Percentiles rank a stretch among this genome's conserved stretches.
Conservation (phyloP, 2,888 invertebrate genomes). For the Scaptomyza tumidula region DNA sequence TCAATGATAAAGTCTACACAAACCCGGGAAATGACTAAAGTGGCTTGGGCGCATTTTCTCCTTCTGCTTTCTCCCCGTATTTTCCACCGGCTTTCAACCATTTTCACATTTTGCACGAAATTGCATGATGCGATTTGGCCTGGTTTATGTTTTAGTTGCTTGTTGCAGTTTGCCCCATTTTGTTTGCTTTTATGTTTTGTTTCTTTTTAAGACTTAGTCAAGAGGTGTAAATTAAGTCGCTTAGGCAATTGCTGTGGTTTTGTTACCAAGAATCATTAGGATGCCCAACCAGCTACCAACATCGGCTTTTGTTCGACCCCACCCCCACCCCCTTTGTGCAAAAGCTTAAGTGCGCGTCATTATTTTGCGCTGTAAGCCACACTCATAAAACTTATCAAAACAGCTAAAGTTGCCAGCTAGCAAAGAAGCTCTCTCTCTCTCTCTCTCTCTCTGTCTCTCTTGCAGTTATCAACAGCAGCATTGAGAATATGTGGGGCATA, state of each 20-base stretch:
- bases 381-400: slow-evolving; percentile 69
- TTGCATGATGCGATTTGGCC: slow-evolving; percentile 58
- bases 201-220: slow-evolving; percentile 57
- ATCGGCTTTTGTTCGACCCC: slow-evolving; percentile 29
- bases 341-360: slow-evolving; percentile 74
- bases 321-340: slow-evolving; percentile 15
- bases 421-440: background rate
- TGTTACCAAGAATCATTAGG: slow-evolving; percentile 17
- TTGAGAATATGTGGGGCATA: background rate
- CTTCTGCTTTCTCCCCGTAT: background rate
- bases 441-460: background rate
- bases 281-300: slow-evolving; percentile 23
- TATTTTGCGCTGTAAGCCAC: slow-evolving; percentile 63
- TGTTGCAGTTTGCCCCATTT: slow-evolving; percentile 26
- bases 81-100: background rate
- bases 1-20: slow-evolving; percentile 78
- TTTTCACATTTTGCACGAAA: slow-evolving; percentile 1
- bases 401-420: too few species aligned
- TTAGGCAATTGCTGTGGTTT: slow-evolving; percentile 58
- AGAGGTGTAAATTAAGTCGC: slow-evolving; percentile 78
- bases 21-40: slow-evolving; percentile 77
- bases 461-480: background rate
- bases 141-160: slow-evolving; percentile 62
- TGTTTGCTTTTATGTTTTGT: slow-evolving; percentile 52
- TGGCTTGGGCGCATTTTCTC: slow-evolving; percentile 56